Percentiles rank a stretch among this genome's conserved stretches.
These are phyloP conservation scores for Leptodactylus fuscus DNA, from an alignment of 2,113 vertebrate genomes.

Conservation along the genomic window DNA sequence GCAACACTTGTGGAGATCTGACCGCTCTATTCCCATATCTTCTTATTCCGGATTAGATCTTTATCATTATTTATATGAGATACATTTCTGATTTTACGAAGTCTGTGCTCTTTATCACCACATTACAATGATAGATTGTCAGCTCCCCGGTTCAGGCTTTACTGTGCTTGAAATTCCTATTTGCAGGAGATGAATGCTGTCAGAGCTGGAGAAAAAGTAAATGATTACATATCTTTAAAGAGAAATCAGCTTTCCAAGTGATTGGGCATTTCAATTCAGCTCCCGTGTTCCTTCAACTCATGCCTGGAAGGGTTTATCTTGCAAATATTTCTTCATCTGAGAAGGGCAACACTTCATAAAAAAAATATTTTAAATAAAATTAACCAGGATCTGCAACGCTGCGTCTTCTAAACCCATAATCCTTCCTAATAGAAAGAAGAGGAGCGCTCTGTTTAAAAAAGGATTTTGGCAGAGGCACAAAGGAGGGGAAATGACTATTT, in stretches of 20 bases:
- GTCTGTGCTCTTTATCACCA: neutral
- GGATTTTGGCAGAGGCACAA: slow-evolving; percentile 4
- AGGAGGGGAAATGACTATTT: neutral
- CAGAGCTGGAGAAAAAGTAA: neutral
- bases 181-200: neutral
- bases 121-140: slow-evolving; percentile 21
- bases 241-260: slow-evolving; percentile 31
- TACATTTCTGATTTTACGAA: neutral
- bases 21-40: neutral
- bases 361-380: slow-evolving; percentile 50
- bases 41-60: neutral
- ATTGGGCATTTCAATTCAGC: slow-evolving; percentile 32
- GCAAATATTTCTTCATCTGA: slow-evolving; percentile 47
- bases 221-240: slow-evolving; percentile 44
- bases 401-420: slow-evolving; percentile 47
- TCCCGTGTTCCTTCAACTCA: neutral
- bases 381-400: slow-evolving; percentile 30
- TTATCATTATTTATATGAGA: neutral
- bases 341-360: slow-evolving; percentile 34
- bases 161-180: neutral
- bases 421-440: slow-evolving; percentile 27
- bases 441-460: slow-evolving; percentile 8
- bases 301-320: slow-evolving; percentile 9
- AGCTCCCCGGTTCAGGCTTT: neutral
- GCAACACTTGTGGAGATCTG: neutral